Base-by-base conservation (phyloP, 2,888 invertebrate species). In the Agriopis aurantiaria region DNA sequence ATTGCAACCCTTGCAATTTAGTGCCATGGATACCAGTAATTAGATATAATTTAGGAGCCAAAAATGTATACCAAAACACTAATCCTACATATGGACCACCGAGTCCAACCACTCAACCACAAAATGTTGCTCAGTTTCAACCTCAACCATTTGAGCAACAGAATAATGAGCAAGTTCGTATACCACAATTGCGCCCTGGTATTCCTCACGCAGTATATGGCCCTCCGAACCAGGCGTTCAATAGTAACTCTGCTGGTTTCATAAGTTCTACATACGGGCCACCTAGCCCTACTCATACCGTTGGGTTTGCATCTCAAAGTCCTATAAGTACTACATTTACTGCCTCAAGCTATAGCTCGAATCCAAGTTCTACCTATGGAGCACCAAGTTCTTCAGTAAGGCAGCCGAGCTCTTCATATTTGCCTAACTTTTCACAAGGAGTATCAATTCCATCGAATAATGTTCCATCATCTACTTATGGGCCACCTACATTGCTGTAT, bases 21-120 rank as follows among this genome's bases (percentile, higher is more conserved):
- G 95, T 96, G 81, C 97, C 98, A 70, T 98, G 98, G 98, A 95
- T 97, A 79, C 98, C 98, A 49, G 96, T 97, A 73, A 89, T 94
- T 78, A 90, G 89, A 87, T 95, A 93, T 83, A 91, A 92, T 81
- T 79, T 90, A 84, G 88, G 88, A 76, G 83, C 86, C 77, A 89
- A 91, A 87, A 90, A 85, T 84, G 67, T 81, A 71, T 81, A 85
- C 67, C 87, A 85, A 74, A 90, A 81, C 82, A 76, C 78, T 43
- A 82, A 83, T 71, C 89, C 93, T 3, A 91, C 92, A 3, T 93
- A 94, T 68, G 92, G 93, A 12, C 89, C 91, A 7, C 92, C 93
- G 1, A 91, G 90, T 81, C 90, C 90, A 8, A 93, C 92, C 46
- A 88, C 90, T 52, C 83, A 85, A 59, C 78, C 85, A 7, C 83